A percentile compares a stretch with the other conserved stretches of the same genome.
phyloP scores from a whole-genome alignment of 2,888 invertebrate genomes.

The Cataglyphis albicans region DNA sequence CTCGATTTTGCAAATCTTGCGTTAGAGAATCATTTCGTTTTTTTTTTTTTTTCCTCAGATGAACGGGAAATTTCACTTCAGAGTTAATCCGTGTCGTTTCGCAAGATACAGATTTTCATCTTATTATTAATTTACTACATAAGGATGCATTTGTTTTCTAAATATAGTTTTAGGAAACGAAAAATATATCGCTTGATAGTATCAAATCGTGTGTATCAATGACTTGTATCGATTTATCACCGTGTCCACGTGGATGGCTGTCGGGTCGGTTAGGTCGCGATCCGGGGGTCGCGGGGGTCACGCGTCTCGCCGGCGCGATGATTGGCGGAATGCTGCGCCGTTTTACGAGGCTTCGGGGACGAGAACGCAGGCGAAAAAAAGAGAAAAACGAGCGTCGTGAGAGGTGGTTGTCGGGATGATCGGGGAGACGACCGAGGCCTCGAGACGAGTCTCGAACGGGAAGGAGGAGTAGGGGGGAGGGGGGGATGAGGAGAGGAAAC shows the following conservation, averaged over 20 bases:
- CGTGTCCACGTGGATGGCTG: constrained; percentile 58
- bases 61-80: background rate
- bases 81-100: background rate
- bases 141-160: background rate
- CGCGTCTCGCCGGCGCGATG: constrained; percentile 74
- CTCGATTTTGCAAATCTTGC: background rate
- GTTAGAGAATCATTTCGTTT: background rate
- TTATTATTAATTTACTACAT: background rate
- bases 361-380: constrained; percentile 33
- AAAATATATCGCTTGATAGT: background rate
- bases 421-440: constrained; percentile 18
- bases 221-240: constrained; percentile 68
- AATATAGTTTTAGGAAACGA: background rate
- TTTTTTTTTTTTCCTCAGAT: background rate
- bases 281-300: constrained; percentile 61
- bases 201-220: constrained; percentile 36
- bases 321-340: constrained; percentile 78
- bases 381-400: constrained; percentile 30
- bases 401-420: background rate
- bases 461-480: background rate
- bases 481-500: constrained; percentile 47
- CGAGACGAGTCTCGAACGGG: constrained; percentile 9
- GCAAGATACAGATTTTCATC: background rate
- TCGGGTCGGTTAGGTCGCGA: constrained; percentile 59
- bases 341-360: constrained; percentile 78